Percentiles rank a stretch among this genome's conserved stretches.
Conservation (phyloP, 2,888 invertebrate genomes). For the Cordylochernes scorpioides region DNA sequence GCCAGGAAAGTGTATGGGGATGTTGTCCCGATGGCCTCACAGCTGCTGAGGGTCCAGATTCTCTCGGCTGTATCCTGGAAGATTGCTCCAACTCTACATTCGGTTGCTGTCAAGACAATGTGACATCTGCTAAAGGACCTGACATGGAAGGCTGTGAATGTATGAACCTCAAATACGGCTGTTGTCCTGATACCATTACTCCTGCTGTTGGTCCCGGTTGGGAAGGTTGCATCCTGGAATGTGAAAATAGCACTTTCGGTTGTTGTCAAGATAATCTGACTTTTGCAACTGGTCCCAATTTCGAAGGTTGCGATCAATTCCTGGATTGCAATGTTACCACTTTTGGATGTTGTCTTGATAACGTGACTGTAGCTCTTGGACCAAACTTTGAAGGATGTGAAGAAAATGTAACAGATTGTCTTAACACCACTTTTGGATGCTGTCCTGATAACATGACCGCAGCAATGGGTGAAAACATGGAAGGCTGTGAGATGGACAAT, state of each 20-base stretch:
- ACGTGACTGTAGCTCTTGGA: conserved; percentile 35
- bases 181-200: conserved; percentile 56
- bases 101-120: conserved; percentile 38
- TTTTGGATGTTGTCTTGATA: conserved; percentile 36
- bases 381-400: conserved; percentile 14
- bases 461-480: conserved; percentile 46
- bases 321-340: conserved; percentile 6
- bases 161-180: conserved; percentile 35
- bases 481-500: conserved; percentile 21
- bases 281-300: conserved; percentile 14
- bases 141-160: conserved; percentile 13
- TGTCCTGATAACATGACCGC: conserved; percentile 33
- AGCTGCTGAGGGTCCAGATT: conserved; percentile 5
- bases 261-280: conserved; percentile 55
- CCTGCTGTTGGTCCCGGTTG: conserved; percentile 37
- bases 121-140: conserved; percentile 32
- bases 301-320: conserved; percentile 14
- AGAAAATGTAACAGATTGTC: conserved; percentile 2
- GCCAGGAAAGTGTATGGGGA: conserved; percentile 13
- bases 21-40: conserved; percentile 32
- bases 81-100: conserved; percentile 5
- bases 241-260: conserved; percentile 26
- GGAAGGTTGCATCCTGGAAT: conserved; percentile 5
- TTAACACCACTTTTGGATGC: conserved; percentile 31
- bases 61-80: conserved; percentile 25